Percentiles rank a stretch among this genome's conserved stretches.
These are phyloP conservation scores for Thinocorus orbignyianus DNA, from an alignment of 2,113 vertebrate genomes.

Conservation along the genomic window DNA sequence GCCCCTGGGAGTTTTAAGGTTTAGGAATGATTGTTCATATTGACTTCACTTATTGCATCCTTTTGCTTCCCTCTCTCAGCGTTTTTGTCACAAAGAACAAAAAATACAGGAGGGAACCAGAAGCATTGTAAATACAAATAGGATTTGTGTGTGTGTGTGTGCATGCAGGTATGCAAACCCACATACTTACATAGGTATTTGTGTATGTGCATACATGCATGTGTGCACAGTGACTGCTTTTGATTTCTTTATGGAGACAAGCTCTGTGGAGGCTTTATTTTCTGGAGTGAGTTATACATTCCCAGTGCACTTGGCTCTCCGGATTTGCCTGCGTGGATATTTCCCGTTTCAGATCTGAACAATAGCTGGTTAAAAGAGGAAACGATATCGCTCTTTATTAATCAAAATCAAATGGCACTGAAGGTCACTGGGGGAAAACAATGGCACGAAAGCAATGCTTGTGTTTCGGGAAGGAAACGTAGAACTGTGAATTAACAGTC, in stretches of 20 bases:
- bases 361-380: constrained; percentile 20
- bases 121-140: background rate
- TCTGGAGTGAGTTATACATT: background rate
- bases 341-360: background rate
- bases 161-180: background rate
- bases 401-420: background rate
- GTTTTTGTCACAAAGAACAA: background rate
- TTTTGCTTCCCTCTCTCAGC: background rate
- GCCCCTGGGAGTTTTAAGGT: background rate
- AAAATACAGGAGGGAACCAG: background rate
- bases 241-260: background rate
- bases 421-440: background rate
- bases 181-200: background rate
- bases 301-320: background rate
- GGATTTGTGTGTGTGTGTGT: background rate
- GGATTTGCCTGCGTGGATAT: background rate
- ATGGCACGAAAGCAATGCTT: background rate
- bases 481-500: background rate
- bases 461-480: background rate
- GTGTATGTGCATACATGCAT: background rate
- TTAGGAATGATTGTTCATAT: background rate
- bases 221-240: background rate
- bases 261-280: background rate
- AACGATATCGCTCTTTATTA: background rate
- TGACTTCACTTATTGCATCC: background rate